These are phyloP conservation scores for Gadus macrocephalus DNA, from an alignment of 2,113 vertebrate species.

Conservation along the genomic window DNA sequence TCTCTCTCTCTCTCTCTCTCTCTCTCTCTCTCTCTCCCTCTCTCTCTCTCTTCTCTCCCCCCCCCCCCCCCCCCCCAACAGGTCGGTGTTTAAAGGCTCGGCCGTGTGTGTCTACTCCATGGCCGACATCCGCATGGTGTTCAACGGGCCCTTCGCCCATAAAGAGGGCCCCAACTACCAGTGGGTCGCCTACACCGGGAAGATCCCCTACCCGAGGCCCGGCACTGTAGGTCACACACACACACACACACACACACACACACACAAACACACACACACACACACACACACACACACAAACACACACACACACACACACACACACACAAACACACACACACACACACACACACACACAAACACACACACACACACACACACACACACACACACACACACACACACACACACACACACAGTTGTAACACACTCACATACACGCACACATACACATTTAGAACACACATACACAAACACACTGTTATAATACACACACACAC, in stretches of 20 bases:
- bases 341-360: no score
- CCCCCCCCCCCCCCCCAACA: constrained; percentile 41
- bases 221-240: constrained; percentile 82
- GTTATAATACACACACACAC: no score
- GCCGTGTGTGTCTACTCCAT: constrained; percentile 98
- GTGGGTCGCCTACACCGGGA: constrained; percentile 96
- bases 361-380: no score
- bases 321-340: no score
- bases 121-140: constrained; percentile 97
- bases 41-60: not conserved
- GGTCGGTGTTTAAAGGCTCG: constrained; percentile 95
- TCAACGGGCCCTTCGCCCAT: constrained; percentile 96
- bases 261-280: no score
- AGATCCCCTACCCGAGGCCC: constrained; percentile 95
- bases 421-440: no score
- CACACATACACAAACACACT: no score
- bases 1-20: not conserved
- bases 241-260: not conserved
- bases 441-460: no score
- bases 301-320: no score
- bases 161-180: constrained; percentile 98
- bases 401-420: not conserved
- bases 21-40: constrained; percentile 20
- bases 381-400: no score
- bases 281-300: not conserved